Base-by-base conservation (phyloP, 1,140 invertebrate genomes). In the Mamestra configurata region DNA sequence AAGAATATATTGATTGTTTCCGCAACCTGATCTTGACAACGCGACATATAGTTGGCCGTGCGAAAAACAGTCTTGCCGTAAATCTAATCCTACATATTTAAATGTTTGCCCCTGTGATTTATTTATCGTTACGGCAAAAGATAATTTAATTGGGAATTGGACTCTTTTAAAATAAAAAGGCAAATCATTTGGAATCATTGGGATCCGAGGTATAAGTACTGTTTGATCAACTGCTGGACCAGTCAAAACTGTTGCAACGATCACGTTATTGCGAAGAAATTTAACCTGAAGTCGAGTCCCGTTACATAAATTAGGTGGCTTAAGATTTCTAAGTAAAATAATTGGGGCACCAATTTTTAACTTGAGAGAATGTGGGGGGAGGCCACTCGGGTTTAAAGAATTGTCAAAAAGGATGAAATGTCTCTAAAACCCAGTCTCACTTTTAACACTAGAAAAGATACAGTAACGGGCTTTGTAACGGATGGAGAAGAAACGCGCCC, bases 71-170 rank as follows among this genome's bases (percentile, higher is more conserved):
- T 81, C 73, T 80, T 80, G 76, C 10, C 79, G 59, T 82, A 84
- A 83, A 80, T 86, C 81, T 4, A 83, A 78, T 59, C 80, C 79
- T 77, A 80, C 82, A 24, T 81, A 51, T 68, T 84, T 83, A 72
- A 85, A 83, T 81, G 81, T 85, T 84, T 85, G 79, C 53, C 82
- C 80, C 79, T 85, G 82, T 77, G 80, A 70, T 79, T 86, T 83
- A 79, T 82, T 86, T 22, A 86, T 82, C 61, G 79, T 81, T 24
- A 82, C 24, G 27, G 79, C 82, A 7, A 80, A 83, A 64, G 31
- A 87, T 84, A 43, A n/a, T n/a, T n/a, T n/a, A n/a, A 84, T 37
- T 4, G 82, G 81, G 80, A 85, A 79, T 49, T 80, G 79, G 15
- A 73, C 40, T 72, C 79, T 77, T 83, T 85, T 82, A 79, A 83